phyloP scores from a whole-genome alignment of 1,140 invertebrate species.

The Lepidotrigona ventralis region DNA sequence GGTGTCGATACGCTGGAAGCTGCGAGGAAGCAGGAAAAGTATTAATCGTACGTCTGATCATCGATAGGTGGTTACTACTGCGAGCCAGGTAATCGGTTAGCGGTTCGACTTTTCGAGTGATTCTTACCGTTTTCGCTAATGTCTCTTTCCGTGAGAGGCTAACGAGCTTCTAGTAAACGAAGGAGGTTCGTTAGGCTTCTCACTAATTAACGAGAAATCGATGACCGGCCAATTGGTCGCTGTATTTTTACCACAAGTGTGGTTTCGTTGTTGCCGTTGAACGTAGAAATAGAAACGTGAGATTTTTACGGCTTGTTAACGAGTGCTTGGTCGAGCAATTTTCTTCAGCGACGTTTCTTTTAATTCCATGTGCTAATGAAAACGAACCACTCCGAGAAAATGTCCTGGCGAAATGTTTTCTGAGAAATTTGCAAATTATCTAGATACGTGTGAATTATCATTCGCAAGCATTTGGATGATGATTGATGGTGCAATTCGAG shows the following conservation, averaged over 20 bases:
- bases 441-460: not conserved
- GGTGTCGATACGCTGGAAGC: not conserved
- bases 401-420: not conserved
- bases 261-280: conserved; percentile 30
- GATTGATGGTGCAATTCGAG: too few relatives aligned
- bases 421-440: too few relatives aligned
- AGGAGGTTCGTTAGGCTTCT: conserved; percentile 40
- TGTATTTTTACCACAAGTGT: conserved; percentile 38
- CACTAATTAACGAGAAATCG: conserved; percentile 50
- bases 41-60: conserved; percentile 17
- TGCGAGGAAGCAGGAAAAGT: not conserved
- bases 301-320: conserved; percentile 15
- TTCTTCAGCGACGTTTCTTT: not conserved
- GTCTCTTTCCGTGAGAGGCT: conserved; percentile 29
- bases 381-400: not conserved
- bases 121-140: conserved; percentile 35
- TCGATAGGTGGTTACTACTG: not conserved
- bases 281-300: conserved; percentile 4
- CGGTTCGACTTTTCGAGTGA: not conserved
- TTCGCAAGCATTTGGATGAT: too few relatives aligned
- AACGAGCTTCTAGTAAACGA: conserved; percentile 39
- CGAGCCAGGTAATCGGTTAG: not conserved
- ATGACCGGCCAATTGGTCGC: not conserved
- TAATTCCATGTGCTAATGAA: conserved; percentile 20
- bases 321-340: conserved; percentile 33